A percentile compares a stretch with the other conserved stretches of the same genome.
Evolutionary conservation across 2,888 invertebrate genomes (phyloP).

Genomic region (Lithophane semibrunnea): DNA sequence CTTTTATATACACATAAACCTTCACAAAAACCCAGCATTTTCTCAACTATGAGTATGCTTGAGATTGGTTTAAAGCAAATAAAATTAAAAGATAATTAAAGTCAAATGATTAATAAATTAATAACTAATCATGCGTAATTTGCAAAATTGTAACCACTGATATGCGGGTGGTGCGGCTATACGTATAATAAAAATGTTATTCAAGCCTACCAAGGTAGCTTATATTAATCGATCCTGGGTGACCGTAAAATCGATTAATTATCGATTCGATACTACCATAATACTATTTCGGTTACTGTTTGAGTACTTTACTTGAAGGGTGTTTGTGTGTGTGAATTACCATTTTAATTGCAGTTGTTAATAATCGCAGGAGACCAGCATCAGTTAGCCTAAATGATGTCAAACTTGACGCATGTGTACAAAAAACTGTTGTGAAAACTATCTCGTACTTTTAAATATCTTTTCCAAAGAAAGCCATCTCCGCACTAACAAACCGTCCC

Average conservation of each 20-base stretch:
- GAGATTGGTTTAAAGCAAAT: background rate
- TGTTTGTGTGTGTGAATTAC: no score
- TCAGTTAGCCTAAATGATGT: background rate
- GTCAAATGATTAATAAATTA: background rate
- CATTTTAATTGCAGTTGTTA: background rate
- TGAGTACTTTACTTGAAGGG: background rate
- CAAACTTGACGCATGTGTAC: background rate
- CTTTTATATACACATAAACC: no score
- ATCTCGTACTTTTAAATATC: background rate
- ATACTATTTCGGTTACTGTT: no score
- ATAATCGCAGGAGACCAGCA: background rate
- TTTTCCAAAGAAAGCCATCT: slow-evolving; percentile 48
- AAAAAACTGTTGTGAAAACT: background rate
- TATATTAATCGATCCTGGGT: background rate
- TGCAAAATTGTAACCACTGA: background rate
- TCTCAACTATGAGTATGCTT: background rate
- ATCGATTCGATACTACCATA: background rate
- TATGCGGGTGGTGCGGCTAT: no score
- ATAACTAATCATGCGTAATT: slow-evolving; percentile 12
- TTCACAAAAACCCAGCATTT: no score
- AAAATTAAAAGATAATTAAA: no score
- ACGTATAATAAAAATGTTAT: no score
- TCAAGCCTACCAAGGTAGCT: no score
- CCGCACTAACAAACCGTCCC: slow-evolving; percentile 56
- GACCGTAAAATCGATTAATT: background rate